These are phyloP conservation scores for Ectemnius lituratus DNA, from an alignment of 2,888 invertebrate genomes.

Conservation along the genomic window DNA sequence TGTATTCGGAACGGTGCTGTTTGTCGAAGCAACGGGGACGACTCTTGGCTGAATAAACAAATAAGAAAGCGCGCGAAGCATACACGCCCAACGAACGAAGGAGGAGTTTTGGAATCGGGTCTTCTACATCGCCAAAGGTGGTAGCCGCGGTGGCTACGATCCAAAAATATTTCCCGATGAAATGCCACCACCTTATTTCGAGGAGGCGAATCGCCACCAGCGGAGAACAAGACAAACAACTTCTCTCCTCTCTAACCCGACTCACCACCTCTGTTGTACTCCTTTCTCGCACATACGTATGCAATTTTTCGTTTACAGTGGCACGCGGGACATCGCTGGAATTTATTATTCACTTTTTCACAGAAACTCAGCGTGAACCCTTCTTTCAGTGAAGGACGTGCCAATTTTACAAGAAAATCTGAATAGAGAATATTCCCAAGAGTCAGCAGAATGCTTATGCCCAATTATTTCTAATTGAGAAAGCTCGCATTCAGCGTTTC, in stretches of 20 bases:
- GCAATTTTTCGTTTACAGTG: constrained; percentile 48
- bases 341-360: constrained; percentile 56
- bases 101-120: not conserved
- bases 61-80: constrained; percentile 4
- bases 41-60: constrained; percentile 54
- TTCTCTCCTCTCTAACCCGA: not conserved
- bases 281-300: constrained; percentile 50
- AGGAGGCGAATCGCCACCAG: constrained; percentile 21
- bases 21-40: constrained; percentile 27
- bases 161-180: constrained; percentile 61
- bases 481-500: too few species aligned
- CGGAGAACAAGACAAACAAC: constrained; percentile 49
- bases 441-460: too few species aligned
- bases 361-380: constrained; percentile 20
- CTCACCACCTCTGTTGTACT: constrained; percentile 32
- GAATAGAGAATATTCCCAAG: too few species aligned
- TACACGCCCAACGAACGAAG: too few species aligned
- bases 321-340: constrained; percentile 40
- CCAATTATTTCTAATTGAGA: too few species aligned
- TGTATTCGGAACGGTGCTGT: constrained; percentile 25
- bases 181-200: constrained; percentile 47
- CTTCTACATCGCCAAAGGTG: constrained; percentile 25
- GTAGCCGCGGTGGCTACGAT: constrained; percentile 53
- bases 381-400: constrained; percentile 41
- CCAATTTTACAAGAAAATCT: constrained; percentile 3